Percentiles rank a stretch among this genome's conserved stretches.
Conservation (phyloP, 2,797 vertebrate species). For the Triplophysa yarkandensis region DNA sequence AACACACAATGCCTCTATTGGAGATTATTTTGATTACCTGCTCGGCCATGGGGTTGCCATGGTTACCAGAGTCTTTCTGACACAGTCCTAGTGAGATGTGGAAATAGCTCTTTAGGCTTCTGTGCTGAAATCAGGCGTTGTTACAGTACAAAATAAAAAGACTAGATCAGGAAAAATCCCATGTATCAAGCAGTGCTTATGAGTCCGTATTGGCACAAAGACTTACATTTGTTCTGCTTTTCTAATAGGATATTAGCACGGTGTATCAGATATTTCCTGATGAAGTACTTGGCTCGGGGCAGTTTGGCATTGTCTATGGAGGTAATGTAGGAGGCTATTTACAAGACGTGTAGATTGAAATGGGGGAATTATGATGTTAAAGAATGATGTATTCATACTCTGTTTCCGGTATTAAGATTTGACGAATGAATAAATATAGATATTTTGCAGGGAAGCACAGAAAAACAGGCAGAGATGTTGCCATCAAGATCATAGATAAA, state of each 20-base stretch:
- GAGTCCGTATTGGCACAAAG: conserved; percentile 32
- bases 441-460: conserved; percentile 88
- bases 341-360: background rate
- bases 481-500: conserved; percentile 99
- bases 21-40: conserved; percentile 79
- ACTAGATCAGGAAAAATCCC: conserved; percentile 27
- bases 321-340: conserved; percentile 74
- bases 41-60: conserved; percentile 73
- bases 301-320: conserved; percentile 98
- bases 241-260: conserved; percentile 90
- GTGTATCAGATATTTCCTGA: conserved; percentile 98
- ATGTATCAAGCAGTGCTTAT: conserved; percentile 31
- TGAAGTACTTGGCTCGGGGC: conserved; percentile 94
- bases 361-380: background rate
- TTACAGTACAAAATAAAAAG: conserved; percentile 46
- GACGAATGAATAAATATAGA: background rate
- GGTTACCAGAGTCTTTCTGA: conserved; percentile 70
- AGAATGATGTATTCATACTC: background rate
- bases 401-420: background rate
- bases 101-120: conserved; percentile 71
- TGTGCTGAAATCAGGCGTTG: conserved; percentile 57
- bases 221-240: conserved; percentile 46
- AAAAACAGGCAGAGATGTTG: conserved; percentile 94
- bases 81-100: conserved; percentile 62
- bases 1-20: conserved; percentile 64